phyloP scores from a whole-genome alignment of 2,888 invertebrate species.

The Bombylius major region DNA sequence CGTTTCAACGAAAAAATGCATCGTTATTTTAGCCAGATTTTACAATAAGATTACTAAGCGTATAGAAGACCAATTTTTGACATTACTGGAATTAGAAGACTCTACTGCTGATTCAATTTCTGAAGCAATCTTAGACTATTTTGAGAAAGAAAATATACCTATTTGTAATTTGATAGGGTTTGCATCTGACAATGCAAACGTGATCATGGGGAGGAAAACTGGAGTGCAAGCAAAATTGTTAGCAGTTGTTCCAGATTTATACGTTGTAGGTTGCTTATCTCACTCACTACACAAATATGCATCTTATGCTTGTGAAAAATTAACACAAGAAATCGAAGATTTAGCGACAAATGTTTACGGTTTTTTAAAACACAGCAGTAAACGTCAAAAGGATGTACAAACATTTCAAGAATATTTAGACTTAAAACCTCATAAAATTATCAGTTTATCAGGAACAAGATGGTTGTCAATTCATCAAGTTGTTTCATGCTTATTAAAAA shows the following conservation, averaged over 20 bases:
- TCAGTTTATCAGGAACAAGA: too few species aligned
- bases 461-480: too few species aligned
- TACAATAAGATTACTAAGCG: too few species aligned
- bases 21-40: too few species aligned
- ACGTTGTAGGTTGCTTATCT: conserved; percentile 19
- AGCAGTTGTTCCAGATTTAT: conserved; percentile 12
- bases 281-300: conserved; percentile 21
- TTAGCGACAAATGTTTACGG: conserved; percentile 15
- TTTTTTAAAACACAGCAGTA: conserved; percentile 16
- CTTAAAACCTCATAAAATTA: too few species aligned
- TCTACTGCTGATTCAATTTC: not conserved
- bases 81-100: not conserved
- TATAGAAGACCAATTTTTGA: too few species aligned
- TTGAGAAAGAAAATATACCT: not conserved
- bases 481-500: too few species aligned
- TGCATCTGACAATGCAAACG: not conserved
- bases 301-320: conserved; percentile 18
- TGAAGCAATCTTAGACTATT: not conserved
- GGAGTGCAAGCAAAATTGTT: too few species aligned
- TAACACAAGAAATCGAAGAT: conserved; percentile 19
- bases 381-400: conserved; percentile 13
- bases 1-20: too few species aligned
- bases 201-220: not conserved
- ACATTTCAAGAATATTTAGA: conserved; percentile 9
- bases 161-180: conserved; percentile 1